These are phyloP conservation scores for Smutsia gigantea DNA, from an alignment of 2,797 vertebrate genomes.

Conservation along the genomic window DNA sequence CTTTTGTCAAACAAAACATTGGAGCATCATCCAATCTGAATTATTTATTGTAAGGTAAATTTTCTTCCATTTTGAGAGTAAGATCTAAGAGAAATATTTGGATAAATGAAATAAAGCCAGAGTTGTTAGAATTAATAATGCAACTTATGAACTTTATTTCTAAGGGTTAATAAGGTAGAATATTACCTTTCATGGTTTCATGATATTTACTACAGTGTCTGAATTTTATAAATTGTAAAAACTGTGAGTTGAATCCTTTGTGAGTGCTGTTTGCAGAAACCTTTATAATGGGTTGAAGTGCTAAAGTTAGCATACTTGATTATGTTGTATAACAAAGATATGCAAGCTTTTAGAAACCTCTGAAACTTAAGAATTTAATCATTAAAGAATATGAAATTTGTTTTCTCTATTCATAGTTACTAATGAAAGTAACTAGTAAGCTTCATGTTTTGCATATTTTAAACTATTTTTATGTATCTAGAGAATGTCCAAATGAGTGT, in stretches of 20 bases:
- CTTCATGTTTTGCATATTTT: conserved; percentile 41
- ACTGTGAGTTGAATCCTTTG: background rate
- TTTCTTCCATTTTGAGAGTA: conserved; percentile 18
- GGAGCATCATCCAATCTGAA: background rate
- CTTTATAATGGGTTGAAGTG: conserved; percentile 5
- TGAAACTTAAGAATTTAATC: conserved; percentile 28
- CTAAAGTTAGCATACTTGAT: conserved; percentile 2
- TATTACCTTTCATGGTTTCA: conserved; percentile 34
- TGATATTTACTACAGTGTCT: conserved; percentile 41
- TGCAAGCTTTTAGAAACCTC: conserved; percentile 2
- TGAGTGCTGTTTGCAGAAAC: conserved; percentile 5
- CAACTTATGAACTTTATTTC: conserved; percentile 30
- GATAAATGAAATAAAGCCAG: background rate
- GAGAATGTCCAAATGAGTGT: conserved; percentile 29
- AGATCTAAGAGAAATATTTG: conserved; percentile 24
- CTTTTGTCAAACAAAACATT: conserved; percentile 21
- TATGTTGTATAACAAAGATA: conserved; percentile 2
- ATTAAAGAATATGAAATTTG: conserved; percentile 17
- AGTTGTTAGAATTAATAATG: conserved; percentile 17
- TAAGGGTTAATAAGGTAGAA: background rate
- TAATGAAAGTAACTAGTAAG: conserved; percentile 31
- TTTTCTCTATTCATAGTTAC: conserved; percentile 27
- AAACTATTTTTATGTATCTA: background rate
- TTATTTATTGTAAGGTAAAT: conserved; percentile 22
- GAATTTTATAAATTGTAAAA: conserved; percentile 44